Evolutionary conservation across 1,140 invertebrate species (phyloP).

Genomic region (Drosophila nikananu): DNA sequence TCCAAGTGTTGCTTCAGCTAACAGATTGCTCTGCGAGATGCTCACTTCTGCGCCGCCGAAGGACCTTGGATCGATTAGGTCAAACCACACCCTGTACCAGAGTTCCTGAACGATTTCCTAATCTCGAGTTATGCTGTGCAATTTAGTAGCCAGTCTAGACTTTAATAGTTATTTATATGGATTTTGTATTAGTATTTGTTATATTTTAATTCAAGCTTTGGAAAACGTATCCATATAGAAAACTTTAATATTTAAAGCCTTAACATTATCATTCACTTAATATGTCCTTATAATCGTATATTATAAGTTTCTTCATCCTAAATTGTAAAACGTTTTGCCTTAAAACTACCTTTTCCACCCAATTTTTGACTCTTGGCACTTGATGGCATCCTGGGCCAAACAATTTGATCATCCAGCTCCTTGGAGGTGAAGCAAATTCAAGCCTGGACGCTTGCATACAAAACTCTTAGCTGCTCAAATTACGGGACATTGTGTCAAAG

Average conservation of each 20-base stretch:
- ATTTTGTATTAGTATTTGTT: too few species aligned
- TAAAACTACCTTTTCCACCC: not conserved
- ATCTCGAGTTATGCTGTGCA: not conserved
- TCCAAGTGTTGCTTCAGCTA: slow-evolving; percentile 26
- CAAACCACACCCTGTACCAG: too few species aligned
- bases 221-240: too few species aligned
- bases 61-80: slow-evolving; percentile 26
- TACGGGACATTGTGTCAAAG: slow-evolving; percentile 47
- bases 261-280: too few species aligned
- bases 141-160: not conserved
- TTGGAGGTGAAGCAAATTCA: slow-evolving; percentile 11
- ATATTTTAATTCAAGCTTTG: too few species aligned
- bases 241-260: too few species aligned
- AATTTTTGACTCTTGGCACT: not conserved
- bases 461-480: slow-evolving; percentile 25
- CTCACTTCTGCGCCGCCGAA: slow-evolving; percentile 6
- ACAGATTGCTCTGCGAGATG: slow-evolving; percentile 39
- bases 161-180: too few species aligned
- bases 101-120: not conserved
- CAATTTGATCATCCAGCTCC: not conserved
- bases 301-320: not conserved
- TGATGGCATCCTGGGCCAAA: not conserved
- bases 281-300: not conserved
- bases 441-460: not conserved
- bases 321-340: too few species aligned